Base-by-base conservation (phyloP, 2,113 vertebrate genomes). In the Bothrops jararaca region DNA sequence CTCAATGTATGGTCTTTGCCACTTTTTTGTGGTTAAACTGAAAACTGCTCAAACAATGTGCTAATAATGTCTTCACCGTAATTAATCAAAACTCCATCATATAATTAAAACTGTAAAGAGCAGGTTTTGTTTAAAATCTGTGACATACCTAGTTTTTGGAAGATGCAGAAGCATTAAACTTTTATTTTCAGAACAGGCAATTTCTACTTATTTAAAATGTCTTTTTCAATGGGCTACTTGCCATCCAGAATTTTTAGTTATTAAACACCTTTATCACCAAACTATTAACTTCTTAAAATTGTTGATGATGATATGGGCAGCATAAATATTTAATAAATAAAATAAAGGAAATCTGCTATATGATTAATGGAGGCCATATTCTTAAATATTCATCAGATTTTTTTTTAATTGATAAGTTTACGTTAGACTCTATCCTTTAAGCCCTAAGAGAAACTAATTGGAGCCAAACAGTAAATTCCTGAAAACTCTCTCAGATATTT, bases 391-490 rank as follows among this genome's bases (percentile, higher is more conserved):
- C 12, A 45, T 89, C 57, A 29, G 45, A 39, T 24, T 39, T 0
- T 34, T 34, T 56, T 89, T 22, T 10, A 57, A 8, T 56, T 89
- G n/a, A 57, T 11, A 20, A 89, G 69, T 34, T 80, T 80, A 39
- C 39, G 2, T 80, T 80, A 39, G 69, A 80, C 18, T 80, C 69
- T 18, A 8, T 12, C 54, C 22, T 69, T 69, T 48, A 20, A 54
- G 85, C 42, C 39, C 85, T 29, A 0, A 1, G 45, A 11, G 4
- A 23, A 86, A 3, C 26, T 56, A 86, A 12, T 89, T 91, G 56
- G 89, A 86, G 91, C 0, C 2, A 13, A 86, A 91, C 39, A 95
- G 95, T 13, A 92, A 85, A 92, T 90, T 85, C n/a, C 50, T 50
- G 29, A 92, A 58, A 53, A 57, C 45, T 39, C 8, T 60, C 64